These are phyloP conservation scores for Pseudomyrmex gracilis DNA, from an alignment of 1,140 invertebrate species.

Conservation along the genomic window DNA sequence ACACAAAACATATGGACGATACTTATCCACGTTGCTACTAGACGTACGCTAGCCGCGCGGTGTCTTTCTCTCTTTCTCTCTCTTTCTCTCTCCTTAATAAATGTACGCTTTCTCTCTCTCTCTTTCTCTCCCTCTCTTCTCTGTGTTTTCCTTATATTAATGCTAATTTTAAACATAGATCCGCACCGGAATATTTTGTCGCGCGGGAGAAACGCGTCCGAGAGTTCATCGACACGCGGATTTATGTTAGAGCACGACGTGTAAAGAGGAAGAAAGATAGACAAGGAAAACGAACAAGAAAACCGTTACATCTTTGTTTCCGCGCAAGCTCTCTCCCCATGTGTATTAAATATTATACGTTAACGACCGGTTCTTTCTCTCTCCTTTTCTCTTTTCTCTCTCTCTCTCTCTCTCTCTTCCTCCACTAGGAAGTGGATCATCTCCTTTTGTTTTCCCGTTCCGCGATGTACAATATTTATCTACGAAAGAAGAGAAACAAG, in stretches of 20 bases:
- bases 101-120: too few relatives aligned
- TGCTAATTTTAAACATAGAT: conserved; percentile 83
- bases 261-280: too few relatives aligned
- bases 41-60: neutral
- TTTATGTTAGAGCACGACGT: neutral
- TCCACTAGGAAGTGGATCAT: too few relatives aligned
- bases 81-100: too few relatives aligned
- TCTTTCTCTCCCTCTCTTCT: neutral
- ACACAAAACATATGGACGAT: neutral
- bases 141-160: conserved; percentile 79
- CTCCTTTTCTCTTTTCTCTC: neutral
- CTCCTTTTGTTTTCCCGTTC: neutral
- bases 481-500: neutral
- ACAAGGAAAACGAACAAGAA: conserved; percentile 15
- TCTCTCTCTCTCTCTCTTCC: neutral
- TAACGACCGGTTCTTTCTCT: conserved; percentile 17
- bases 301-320: conserved; percentile 8
- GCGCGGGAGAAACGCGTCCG: neutral
- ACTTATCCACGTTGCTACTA: conserved; percentile 5
- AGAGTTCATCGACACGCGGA: conserved; percentile 45
- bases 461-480: conserved; percentile 36
- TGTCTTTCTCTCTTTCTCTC: conserved; percentile 25
- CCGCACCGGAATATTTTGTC: conserved; percentile 47
- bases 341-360: conserved; percentile 31
- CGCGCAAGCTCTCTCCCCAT: neutral